phyloP scores from a whole-genome alignment of 2,797 vertebrate genomes.

The Sebastolobus alascanus region DNA sequence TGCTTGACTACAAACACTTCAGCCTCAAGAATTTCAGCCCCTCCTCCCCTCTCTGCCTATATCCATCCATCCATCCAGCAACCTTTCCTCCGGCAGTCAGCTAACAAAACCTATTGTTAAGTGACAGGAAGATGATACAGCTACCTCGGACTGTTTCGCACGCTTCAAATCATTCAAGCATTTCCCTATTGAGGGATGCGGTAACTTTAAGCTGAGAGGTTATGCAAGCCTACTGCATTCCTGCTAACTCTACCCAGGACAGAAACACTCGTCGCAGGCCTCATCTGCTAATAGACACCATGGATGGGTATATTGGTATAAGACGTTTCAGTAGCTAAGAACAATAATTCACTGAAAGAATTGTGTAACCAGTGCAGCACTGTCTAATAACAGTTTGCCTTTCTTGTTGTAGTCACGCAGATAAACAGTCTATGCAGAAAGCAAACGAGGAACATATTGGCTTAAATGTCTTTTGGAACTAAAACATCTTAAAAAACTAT shows the following conservation, averaged over 20 bases:
- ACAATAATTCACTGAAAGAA: constrained; percentile 1
- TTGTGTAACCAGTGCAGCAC: background rate
- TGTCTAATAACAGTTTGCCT: background rate
- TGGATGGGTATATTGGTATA: background rate
- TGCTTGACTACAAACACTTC: constrained; percentile 56
- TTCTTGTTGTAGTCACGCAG: background rate
- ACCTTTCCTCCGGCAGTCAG: constrained; percentile 49
- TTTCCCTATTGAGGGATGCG: constrained; percentile 19
- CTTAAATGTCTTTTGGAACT: background rate
- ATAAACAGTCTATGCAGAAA: background rate
- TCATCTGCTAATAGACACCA: constrained; percentile 14
- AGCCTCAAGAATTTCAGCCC: constrained; percentile 52
- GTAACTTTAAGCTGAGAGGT: constrained; percentile 39
- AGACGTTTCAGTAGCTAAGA: constrained; percentile 12
- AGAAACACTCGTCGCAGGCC: constrained; percentile 12
- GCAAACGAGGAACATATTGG: background rate
- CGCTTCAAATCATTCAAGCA: constrained; percentile 32
- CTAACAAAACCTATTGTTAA: constrained; percentile 69
- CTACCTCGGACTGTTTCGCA: constrained; percentile 42
- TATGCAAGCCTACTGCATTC: constrained; percentile 17
- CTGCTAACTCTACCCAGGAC: constrained; percentile 18
- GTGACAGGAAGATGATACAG: constrained; percentile 57
- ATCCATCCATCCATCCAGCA: constrained; percentile 36
- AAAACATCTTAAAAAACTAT: background rate
- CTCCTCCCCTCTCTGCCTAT: constrained; percentile 25